Evolutionary conservation across 2,888 invertebrate genomes (phyloP).

Genomic region (Amphipoea oculea): DNA sequence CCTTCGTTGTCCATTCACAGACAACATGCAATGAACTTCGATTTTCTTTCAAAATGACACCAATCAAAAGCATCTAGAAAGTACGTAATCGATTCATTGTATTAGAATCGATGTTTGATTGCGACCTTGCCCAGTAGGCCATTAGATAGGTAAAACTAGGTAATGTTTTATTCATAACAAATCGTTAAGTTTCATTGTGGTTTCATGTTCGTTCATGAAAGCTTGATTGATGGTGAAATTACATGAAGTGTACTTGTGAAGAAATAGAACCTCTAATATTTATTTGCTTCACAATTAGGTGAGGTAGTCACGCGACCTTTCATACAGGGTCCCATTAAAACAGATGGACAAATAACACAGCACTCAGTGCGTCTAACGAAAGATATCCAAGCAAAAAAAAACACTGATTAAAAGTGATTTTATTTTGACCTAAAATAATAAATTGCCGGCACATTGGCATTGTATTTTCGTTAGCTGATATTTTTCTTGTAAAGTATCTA

Average conservation of each 20-base stretch:
- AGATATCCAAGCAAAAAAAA: no score
- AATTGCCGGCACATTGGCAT: no score
- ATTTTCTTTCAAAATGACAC: neutral
- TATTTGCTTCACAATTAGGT: neutral
- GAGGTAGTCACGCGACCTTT: neutral
- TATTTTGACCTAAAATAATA: no score
- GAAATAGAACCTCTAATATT: neutral
- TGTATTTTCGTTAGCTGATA: no score
- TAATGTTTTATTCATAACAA: conserved; percentile 42
- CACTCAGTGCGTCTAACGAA: no score
- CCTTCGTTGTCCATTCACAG: neutral
- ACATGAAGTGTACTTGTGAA: conserved; percentile 19
- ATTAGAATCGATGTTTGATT: conserved; percentile 23
- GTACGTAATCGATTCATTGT: conserved; percentile 20
- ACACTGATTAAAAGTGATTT: no score
- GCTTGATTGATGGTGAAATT: conserved; percentile 31
- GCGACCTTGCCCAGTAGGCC: conserved; percentile 23
- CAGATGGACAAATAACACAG: no score
- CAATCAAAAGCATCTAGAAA: conserved; percentile 1
- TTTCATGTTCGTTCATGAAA: conserved; percentile 23
- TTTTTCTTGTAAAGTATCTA: no score
- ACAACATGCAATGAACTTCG: neutral
- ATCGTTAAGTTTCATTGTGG: conserved; percentile 37
- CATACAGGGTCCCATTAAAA: no score
- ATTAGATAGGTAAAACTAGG: conserved; percentile 4